Evolutionary conservation across 2,113 vertebrate species (phyloP).

Genomic region (Numida meleagris): DNA sequence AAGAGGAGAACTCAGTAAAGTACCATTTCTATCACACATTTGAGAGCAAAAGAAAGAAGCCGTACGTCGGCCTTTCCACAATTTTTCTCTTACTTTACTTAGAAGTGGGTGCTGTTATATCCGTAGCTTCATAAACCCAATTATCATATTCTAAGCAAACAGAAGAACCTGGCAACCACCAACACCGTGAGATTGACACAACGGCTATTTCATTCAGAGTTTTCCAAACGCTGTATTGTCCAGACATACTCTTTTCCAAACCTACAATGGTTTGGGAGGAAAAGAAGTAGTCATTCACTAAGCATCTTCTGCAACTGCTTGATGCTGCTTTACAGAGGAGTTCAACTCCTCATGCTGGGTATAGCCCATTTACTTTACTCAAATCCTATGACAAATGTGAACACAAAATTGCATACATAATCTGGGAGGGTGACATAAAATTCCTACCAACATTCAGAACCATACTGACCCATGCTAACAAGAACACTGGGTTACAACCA

Average conservation of each 20-base stretch:
- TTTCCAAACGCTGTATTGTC: neutral
- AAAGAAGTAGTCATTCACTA: neutral
- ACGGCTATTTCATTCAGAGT: neutral
- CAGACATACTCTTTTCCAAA: neutral
- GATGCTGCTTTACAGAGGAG: neutral
- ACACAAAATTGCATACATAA: rapidly evolving
- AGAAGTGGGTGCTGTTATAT: neutral
- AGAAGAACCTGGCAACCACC: neutral
- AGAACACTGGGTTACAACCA: neutral
- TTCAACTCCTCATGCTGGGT: neutral
- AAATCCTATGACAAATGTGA: neutral
- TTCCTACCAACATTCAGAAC: neutral
- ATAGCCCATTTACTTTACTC: neutral
- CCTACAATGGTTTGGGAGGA: neutral
- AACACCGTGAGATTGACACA: neutral
- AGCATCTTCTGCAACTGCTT: neutral
- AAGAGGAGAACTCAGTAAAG: neutral
- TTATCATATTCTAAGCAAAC: neutral
- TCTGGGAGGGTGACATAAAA: neutral
- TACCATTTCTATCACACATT: neutral
- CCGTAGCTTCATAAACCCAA: neutral
- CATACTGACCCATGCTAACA: neutral
- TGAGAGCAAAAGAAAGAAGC: neutral
- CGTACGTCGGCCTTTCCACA: neutral
- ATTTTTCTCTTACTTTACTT: neutral